Base-by-base conservation (phyloP, 2,797 vertebrate species). In the Sebastes itinus region DNA sequence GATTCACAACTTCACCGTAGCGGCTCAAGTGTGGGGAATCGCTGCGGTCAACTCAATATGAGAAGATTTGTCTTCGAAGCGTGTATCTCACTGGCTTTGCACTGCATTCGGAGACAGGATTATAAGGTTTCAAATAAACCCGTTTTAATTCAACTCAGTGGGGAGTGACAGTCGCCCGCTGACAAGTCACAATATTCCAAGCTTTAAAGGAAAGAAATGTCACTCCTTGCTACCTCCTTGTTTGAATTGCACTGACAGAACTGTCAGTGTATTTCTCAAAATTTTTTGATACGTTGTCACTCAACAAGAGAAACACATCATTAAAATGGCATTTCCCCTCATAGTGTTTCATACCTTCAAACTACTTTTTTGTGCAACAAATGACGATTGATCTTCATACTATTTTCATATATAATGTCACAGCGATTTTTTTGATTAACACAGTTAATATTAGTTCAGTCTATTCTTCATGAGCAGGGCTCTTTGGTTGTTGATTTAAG, bases 121-220 rank as follows among this genome's bases (percentile, higher is more conserved):
- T 68, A 58, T 35, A 49, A 55, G 33, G 68, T 89, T 85, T 79
- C 20, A 56, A 84, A 67, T 74, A 67, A 80, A 32, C 30, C 42
- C 0, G 9, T 63, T 87, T 87, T 79, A 78, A 84, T 86, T 74
- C 22, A 63, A 67, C 72, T 75, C 84, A 28, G 83, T 33, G 61
- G 82, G 75, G 75, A 81, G 59, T 32, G 80, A 67, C 71, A 80
- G 74, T 67, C 60, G 3, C 67, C 56, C 81, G 22, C 70, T 62
- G 78, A 72, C 62, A 72, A 80, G 80, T 85, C 80, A 75, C 8
- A 83, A 77, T 59, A 83, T 69, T 74, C 71, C 77, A 75, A 28
- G 65, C 49, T 70, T 75, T 55, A 69, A 70, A 75, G 62, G 63
- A 66, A 60, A 61, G 16, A 72, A 30, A 56, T 72, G 73, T 63